phyloP scores from a whole-genome alignment of 2,888 invertebrate species.

The Laspeyria flexula region DNA sequence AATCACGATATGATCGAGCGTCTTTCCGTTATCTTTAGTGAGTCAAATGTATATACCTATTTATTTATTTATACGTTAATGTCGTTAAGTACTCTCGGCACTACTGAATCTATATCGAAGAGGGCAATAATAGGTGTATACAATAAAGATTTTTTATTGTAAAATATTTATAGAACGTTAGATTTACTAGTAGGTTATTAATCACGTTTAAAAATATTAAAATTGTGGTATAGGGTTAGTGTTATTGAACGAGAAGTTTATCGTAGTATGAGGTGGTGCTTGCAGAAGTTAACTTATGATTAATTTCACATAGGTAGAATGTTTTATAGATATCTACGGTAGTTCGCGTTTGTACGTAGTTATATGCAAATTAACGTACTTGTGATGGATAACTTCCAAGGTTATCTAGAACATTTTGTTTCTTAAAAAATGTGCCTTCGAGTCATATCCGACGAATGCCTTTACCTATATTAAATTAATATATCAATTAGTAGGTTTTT shows the following conservation, averaged over 20 bases:
- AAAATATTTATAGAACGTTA: slow-evolving; percentile 69
- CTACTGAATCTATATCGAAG: slow-evolving; percentile 64
- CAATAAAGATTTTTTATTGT: slow-evolving; percentile 72
- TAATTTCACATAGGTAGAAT: slow-evolving; percentile 48
- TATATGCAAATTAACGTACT: slow-evolving; percentile 55
- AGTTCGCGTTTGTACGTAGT: slow-evolving; percentile 48
- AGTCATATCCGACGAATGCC: slow-evolving; percentile 83
- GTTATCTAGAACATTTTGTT: slow-evolving; percentile 54
- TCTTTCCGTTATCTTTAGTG: slow-evolving; percentile 55
- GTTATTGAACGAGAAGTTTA: slow-evolving; percentile 62
- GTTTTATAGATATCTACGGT: slow-evolving; percentile 32
- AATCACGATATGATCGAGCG: slow-evolving; percentile 66
- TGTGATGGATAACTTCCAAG: slow-evolving; percentile 52
- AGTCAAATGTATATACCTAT: slow-evolving; percentile 59
- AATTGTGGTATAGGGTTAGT: slow-evolving; percentile 72
- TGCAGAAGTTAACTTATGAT: slow-evolving; percentile 56
- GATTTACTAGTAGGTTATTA: slow-evolving; percentile 63
- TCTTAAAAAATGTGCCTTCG: slow-evolving; percentile 78
- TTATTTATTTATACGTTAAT: slow-evolving; percentile 64
- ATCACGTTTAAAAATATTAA: slow-evolving; percentile 60
- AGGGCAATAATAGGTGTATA: slow-evolving; percentile 83
- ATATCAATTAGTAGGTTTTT: slow-evolving; percentile 73
- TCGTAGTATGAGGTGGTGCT: slow-evolving; percentile 68
- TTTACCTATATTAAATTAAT: slow-evolving; percentile 64
- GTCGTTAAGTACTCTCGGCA: slow-evolving; percentile 49